A percentile compares a stretch with the other conserved stretches of the same genome.
These are phyloP conservation scores for Abscondita cerata DNA, from an alignment of 2,888 invertebrate species.

Conservation along the genomic window DNA sequence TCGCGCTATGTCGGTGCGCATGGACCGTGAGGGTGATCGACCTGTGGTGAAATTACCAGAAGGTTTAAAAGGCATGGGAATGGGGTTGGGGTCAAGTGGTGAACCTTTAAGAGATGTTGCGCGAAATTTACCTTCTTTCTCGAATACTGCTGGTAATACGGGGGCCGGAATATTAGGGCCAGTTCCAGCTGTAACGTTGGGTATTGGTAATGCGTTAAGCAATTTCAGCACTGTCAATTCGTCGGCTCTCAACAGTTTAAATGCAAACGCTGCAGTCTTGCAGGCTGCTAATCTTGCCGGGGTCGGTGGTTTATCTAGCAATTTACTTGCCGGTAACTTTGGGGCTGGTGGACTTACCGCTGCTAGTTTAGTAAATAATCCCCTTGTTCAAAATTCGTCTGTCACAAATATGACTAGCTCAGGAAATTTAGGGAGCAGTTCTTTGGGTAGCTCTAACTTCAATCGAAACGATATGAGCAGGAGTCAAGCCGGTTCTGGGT, in stretches of 20 bases:
- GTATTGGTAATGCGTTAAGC: conserved; percentile 57
- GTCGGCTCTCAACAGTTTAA: conserved; percentile 47
- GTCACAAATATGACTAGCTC: conserved; percentile 48
- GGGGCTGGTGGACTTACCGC: conserved; percentile 46
- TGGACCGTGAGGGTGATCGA: conserved; percentile 80
- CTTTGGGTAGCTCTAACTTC: conserved; percentile 54
- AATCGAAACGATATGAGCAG: conserved; percentile 53
- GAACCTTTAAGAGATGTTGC: conserved; percentile 58
- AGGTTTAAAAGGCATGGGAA: conserved; percentile 90
- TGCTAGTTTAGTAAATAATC: conserved; percentile 51
- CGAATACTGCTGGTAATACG: conserved; percentile 14
- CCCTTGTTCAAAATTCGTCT: conserved; percentile 48
- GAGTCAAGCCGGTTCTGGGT: conserved; percentile 41
- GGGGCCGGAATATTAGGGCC: conserved; percentile 65
- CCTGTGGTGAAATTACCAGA: conserved; percentile 82
- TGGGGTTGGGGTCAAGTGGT: conserved; percentile 93
- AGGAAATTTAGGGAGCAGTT: conserved; percentile 43
- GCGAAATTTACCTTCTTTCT: conserved; percentile 66
- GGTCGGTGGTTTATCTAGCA: conserved; percentile 46
- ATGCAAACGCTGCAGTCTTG: conserved; percentile 44
- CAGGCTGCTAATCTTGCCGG: too few relatives aligned
- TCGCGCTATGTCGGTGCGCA: conserved; percentile 59
- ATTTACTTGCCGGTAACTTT: conserved; percentile 49
- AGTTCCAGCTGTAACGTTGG: conserved; percentile 61
- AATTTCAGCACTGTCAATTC: conserved; percentile 63